Evolutionary conservation across 1,140 invertebrate species (phyloP), one percentile per base, ranked within the genome.

Genomic region (Aphelinus certus): DNA sequence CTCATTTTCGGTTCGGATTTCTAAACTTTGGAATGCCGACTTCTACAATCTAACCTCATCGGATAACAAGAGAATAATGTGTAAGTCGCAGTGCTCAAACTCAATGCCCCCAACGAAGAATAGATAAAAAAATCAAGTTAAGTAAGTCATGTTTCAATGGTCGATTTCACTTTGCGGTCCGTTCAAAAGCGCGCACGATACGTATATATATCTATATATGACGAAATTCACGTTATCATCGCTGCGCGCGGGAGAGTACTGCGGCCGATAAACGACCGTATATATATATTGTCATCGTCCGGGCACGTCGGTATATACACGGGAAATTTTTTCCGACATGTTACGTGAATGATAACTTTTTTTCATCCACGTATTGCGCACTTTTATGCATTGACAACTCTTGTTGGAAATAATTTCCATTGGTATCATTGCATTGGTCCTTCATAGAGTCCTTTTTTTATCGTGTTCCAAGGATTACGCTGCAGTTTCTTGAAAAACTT

Each of bases 41-140:
- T 53, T 66, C 47, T 43, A 26, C 62, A 3, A 57, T 73, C 57
- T 73, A 73, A 73, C 71, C 64, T 73, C 51, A n/a, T 46, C 9
- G 1, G 47, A 68, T 57, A 68, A 47, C 1, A 53, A 53, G 6
- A 66, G 2, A 7, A 46, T 55, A 10, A 55, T 9, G 3, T 66
- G 42, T 43, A 66, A 53, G 43, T 55, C 5, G 3, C 7, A 61
- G 26, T 26, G 26, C 26, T 26, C 26, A 26, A 26, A 26, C 26
- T 26, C 26, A 26, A 26, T 26, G 26, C 26, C 26, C 26, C 26
- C 26, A 26, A 26, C 26, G 26, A 26, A 26, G 26, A 26, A 26
- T 26, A 51, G 2, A 62, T 1, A 7, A 51, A 5, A 71, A 56
- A 71, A 63, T 55, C 26, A 26, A 26, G 26, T 26, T 26, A 55